A percentile compares a stretch with the other conserved stretches of the same genome.
Evolutionary conservation across 2,888 invertebrate species (phyloP).

Genomic region (Sicus ferrugineus): DNA sequence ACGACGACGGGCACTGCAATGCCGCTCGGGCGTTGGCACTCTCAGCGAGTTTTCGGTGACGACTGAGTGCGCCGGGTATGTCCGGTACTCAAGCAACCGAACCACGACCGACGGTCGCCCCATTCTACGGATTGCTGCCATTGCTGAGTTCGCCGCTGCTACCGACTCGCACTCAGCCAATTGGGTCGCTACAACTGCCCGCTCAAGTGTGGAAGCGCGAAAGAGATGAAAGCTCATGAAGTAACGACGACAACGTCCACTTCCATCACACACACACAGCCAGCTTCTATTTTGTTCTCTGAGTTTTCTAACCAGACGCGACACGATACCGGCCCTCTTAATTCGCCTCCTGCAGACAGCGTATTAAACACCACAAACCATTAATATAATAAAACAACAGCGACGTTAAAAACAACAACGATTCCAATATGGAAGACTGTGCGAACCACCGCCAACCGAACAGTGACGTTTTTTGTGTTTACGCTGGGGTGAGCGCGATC

Average conservation of each 20-base stretch:
- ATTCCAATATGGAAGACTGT: constrained; percentile 51
- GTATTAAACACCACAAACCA: constrained; percentile 38
- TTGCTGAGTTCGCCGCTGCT: constrained; percentile 47
- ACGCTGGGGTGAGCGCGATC: neutral
- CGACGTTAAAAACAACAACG: constrained; percentile 35
- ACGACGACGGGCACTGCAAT: constrained; percentile 46
- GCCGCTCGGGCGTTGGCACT: constrained; percentile 44
- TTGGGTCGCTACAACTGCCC: constrained; percentile 36
- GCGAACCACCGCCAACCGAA: constrained; percentile 22
- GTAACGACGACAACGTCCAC: constrained; percentile 47
- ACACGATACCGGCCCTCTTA: too few relatives aligned
- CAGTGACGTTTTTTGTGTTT: neutral
- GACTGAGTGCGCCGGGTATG: constrained; percentile 57
- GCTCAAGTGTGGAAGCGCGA: constrained; percentile 43
- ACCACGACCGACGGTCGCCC: constrained; percentile 37
- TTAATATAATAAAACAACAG: constrained; percentile 16
- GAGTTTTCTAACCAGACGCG: neutral
- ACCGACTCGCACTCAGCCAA: constrained; percentile 25
- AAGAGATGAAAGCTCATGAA: constrained; percentile 60
- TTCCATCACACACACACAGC: constrained; percentile 40
- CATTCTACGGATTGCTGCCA: constrained; percentile 56
- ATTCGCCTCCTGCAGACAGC: too few relatives aligned
- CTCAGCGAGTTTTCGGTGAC: constrained; percentile 61
- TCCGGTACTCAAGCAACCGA: constrained; percentile 56
- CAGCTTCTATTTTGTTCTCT: constrained; percentile 3